Percentiles rank a stretch among this genome's conserved stretches.
phyloP scores from a whole-genome alignment of 2,113 vertebrate genomes.

The Chinchilla lanigera region DNA sequence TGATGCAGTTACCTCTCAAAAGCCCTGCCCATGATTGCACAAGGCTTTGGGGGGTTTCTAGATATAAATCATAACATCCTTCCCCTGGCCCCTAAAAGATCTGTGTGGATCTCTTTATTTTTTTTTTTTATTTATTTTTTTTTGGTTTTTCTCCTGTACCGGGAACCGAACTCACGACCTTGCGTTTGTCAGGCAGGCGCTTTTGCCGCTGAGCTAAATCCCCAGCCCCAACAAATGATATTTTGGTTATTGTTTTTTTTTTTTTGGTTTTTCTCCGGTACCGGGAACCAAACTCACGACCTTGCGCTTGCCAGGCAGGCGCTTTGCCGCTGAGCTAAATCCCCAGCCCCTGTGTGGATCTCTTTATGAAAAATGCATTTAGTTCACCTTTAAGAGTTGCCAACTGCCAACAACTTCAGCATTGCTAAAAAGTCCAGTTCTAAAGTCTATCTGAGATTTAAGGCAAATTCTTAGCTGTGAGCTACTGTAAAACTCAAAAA shows the following conservation, averaged over 20 bases:
- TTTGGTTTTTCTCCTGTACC: no score
- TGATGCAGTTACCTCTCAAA: neutral
- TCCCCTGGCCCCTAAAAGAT: neutral
- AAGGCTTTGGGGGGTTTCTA: neutral
- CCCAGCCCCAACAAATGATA: no score
- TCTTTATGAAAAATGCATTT: neutral
- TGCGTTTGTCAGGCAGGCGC: no score
- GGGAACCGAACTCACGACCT: no score
- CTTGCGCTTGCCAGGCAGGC: no score
- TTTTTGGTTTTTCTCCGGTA: no score
- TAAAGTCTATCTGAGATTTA: neutral
- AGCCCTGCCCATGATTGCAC: neutral
- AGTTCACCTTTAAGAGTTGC: neutral
- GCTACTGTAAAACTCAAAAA: neutral
- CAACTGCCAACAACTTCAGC: neutral
- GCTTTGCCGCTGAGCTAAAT: no score
- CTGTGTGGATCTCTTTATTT: neutral
- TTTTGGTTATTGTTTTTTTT: no score
- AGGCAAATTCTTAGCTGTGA: neutral
- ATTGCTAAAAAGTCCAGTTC: neutral
- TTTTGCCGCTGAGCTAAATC: no score
- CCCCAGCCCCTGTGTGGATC: no score
- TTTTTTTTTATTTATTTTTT: no score
- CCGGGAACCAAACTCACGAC: no score
- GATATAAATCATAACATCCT: neutral